Evolutionary conservation across 64 coral and sea anemone species (phyloP).

Genomic region (Anthopleura sola): DNA sequence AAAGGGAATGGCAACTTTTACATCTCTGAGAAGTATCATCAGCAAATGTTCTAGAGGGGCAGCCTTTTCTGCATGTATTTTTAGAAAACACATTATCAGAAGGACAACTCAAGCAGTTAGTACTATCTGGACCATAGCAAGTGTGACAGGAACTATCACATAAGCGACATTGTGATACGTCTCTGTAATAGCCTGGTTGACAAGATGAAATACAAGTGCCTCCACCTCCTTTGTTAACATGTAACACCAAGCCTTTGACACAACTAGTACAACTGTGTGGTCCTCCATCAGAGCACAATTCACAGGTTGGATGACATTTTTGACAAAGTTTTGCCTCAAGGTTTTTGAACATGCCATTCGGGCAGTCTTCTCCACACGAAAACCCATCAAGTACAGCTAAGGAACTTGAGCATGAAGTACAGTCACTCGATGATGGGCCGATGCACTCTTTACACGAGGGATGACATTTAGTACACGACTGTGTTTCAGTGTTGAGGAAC

Average conservation of each 20-base stretch:
- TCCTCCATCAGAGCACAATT: conserved; percentile 54
- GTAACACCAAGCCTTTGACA: conserved; percentile 46
- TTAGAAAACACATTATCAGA: conserved; percentile 38
- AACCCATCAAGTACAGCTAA: conserved; percentile 51
- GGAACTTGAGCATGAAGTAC: conserved; percentile 59
- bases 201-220: conserved; percentile 63
- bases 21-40: conserved; percentile 28
- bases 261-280: conserved; percentile 51
- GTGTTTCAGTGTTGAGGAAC: conserved; percentile 50
- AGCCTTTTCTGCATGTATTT: conserved; percentile 69
- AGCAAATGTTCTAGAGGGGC: conserved; percentile 52
- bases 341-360: conserved; percentile 59
- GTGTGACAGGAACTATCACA: conserved; percentile 71
- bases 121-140: conserved; percentile 69
- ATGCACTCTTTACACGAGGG: conserved; percentile 76
- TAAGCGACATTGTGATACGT: conserved; percentile 32
- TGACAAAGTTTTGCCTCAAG: conserved; percentile 52
- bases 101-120: conserved; percentile 76
- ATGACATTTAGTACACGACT: conserved; percentile 79
- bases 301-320: conserved; percentile 83
- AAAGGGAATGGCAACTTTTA: conserved; percentile 67
- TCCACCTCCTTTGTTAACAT: conserved; percentile 18
- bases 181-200: conserved; percentile 38
- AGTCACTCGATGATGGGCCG: conserved; percentile 77
- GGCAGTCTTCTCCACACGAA: conserved; percentile 66